Percentiles rank a stretch among this genome's conserved stretches.
Conservation (phyloP, 2,888 invertebrate species). For the Philaethria dido region DNA sequence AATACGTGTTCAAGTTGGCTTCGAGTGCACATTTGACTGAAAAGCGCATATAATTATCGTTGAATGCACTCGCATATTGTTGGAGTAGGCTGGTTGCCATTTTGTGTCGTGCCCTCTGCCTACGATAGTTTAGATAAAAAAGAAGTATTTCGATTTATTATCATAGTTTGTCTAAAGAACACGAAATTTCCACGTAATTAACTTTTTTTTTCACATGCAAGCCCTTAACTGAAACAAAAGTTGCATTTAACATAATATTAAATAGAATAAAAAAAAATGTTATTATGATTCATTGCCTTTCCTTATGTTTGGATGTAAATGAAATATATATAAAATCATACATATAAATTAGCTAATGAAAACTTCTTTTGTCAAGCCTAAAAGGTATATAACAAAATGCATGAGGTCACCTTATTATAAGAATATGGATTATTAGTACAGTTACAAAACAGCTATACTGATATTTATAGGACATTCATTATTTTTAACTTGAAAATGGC, state of each 20-base stretch:
- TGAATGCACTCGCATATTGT: constrained; percentile 80
- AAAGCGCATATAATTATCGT: constrained; percentile 58
- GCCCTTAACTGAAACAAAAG: not conserved
- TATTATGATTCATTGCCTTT: not conserved
- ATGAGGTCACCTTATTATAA: constrained; percentile 31
- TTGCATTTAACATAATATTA: not conserved
- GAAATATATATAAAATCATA: not conserved
- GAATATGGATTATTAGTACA: constrained; percentile 22
- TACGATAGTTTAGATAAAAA: constrained; percentile 79
- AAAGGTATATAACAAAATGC: constrained; percentile 13
- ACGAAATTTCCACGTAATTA: constrained; percentile 13
- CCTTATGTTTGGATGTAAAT: constrained; percentile 1
- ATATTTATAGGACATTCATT: not conserved
- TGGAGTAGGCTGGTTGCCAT: constrained; percentile 77
- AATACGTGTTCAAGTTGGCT: constrained; percentile 59
- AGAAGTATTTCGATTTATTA: constrained; percentile 61
- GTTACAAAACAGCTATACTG: constrained; percentile 14
- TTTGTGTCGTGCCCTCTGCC: constrained; percentile 79
- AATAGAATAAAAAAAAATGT: not conserved
- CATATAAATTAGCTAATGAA: not conserved
- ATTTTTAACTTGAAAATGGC: not conserved
- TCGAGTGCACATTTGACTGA: constrained; percentile 46
- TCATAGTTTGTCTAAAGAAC: constrained; percentile 16
- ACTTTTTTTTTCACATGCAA: constrained; percentile 2
- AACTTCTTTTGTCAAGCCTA: constrained; percentile 1